Evolutionary conservation across 2,888 invertebrate species (phyloP).

Genomic region (Drosophila subquinaria): DNA sequence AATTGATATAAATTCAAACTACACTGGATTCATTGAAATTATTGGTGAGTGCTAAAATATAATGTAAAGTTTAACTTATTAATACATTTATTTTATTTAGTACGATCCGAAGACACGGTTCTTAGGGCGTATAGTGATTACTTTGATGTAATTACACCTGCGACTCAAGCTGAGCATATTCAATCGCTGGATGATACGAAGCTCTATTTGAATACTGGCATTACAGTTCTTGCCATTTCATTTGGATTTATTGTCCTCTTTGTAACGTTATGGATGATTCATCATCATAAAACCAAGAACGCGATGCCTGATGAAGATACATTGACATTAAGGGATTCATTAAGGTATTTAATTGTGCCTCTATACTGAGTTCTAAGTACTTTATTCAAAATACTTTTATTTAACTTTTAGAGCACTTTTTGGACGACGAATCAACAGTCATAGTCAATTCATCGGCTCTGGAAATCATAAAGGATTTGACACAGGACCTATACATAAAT

Average conservation of each 20-base stretch:
- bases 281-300: constrained; percentile 89
- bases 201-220: constrained; percentile 87
- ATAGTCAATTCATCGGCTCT: constrained; percentile 89
- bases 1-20: constrained; percentile 91
- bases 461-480: constrained; percentile 90
- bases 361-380: neutral
- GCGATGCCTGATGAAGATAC: constrained; percentile 89
- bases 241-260: constrained; percentile 88
- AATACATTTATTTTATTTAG: constrained; percentile 46
- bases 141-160: constrained; percentile 90
- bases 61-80: neutral
- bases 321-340: constrained; percentile 89
- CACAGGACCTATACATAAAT: constrained; percentile 91
- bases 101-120: constrained; percentile 83
- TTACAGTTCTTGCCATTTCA: constrained; percentile 90
- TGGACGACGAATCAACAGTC: constrained; percentile 86
- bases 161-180: constrained; percentile 86
- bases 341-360: constrained; percentile 86
- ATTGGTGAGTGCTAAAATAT: constrained; percentile 87
- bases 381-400: no score
- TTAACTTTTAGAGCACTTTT: constrained; percentile 81
- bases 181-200: constrained; percentile 85
- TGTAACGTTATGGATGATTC: constrained; percentile 88
- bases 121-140: constrained; percentile 91
- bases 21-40: constrained; percentile 94